phyloP scores from a whole-genome alignment of 2,797 vertebrate genomes.

The Peromyscus eremicus region DNA sequence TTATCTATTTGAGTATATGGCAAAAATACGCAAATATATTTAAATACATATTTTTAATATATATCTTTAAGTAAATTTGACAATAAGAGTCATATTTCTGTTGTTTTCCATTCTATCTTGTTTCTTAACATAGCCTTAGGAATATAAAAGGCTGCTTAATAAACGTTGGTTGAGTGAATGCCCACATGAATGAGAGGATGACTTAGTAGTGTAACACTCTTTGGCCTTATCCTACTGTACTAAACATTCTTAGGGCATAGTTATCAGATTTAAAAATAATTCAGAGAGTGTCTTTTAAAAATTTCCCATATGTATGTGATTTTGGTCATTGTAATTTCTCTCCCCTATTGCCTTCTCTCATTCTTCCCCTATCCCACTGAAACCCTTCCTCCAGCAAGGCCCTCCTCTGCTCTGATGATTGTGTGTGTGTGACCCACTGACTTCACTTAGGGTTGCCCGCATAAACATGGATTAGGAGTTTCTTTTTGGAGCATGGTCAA shows the following conservation, averaged over 20 bases:
- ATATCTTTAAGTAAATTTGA: background rate
- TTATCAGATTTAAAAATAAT: conserved; percentile 46
- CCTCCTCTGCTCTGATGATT: background rate
- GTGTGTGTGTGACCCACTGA: background rate
- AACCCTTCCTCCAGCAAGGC: background rate
- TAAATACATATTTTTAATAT: background rate
- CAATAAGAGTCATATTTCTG: background rate
- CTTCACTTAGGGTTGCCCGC: background rate
- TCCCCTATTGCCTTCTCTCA: background rate
- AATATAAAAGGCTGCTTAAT: background rate
- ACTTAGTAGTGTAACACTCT: background rate
- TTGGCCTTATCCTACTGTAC: background rate
- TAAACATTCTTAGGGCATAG: background rate
- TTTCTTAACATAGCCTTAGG: background rate
- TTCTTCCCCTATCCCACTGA: background rate
- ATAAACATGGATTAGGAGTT: background rate
- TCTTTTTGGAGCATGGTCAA: background rate
- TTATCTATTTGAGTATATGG: background rate
- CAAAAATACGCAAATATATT: background rate
- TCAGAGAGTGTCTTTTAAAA: background rate
- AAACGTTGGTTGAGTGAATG: background rate
- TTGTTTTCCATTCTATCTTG: background rate
- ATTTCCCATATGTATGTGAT: background rate
- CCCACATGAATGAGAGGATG: background rate
- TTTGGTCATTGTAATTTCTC: background rate